A percentile compares a stretch with the other conserved stretches of the same genome.
phyloP scores from a whole-genome alignment of 1,140 invertebrate genomes.

The Bombus consobrinus region DNA sequence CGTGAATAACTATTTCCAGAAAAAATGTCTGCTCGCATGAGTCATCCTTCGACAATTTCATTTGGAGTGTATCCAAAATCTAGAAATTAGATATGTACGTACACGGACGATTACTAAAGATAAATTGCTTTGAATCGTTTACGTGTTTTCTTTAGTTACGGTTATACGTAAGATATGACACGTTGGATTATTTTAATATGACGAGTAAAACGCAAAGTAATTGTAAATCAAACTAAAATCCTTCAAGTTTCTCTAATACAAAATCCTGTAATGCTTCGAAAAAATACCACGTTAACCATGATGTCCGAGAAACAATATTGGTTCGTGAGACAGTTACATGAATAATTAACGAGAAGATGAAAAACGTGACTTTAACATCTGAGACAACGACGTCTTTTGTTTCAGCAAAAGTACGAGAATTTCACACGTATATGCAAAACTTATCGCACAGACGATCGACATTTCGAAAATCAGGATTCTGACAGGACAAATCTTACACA shows the following conservation, averaged over 20 bases:
- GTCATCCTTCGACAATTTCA: neutral
- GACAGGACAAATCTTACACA: neutral
- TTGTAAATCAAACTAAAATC: no score
- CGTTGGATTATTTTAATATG: neutral
- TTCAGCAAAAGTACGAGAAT: no score
- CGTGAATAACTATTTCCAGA: neutral
- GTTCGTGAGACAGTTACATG: neutral
- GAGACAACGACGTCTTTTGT: no score
- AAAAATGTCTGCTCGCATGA: neutral
- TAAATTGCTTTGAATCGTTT: neutral
- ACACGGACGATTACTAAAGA: neutral
- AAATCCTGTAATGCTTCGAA: no score
- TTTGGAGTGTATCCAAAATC: neutral
- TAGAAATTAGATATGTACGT: neutral
- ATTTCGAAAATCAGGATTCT: neutral
- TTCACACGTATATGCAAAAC: neutral
- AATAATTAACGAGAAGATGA: neutral
- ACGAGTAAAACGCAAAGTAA: neutral
- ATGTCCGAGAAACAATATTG: neutral
- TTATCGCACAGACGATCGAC: conserved; percentile 16
- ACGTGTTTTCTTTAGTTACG: neutral
- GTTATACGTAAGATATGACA: conserved; percentile 21
- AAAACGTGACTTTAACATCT: neutral
- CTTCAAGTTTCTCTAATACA: neutral
- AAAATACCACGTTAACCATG: neutral